Conservation (phyloP, 2,888 invertebrate genomes). For the Thecocarcelia acutangulata region DNA sequence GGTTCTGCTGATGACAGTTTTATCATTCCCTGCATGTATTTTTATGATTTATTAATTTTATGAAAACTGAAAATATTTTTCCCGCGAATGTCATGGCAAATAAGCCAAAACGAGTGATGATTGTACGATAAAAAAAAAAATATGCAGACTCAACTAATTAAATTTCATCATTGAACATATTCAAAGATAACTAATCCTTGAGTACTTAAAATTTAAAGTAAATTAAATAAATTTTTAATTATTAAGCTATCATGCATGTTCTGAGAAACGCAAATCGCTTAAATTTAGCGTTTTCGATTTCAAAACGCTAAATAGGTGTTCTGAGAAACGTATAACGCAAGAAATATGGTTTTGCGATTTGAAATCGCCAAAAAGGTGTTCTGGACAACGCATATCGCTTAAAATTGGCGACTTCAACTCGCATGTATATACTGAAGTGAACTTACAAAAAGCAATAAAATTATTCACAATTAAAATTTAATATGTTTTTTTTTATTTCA, state of each 20-base stretch:
- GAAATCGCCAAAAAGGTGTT: too few species aligned
- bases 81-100: slow-evolving; percentile 39
- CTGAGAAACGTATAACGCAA: too few species aligned
- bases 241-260: neutral
- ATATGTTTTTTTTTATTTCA: too few species aligned
- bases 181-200: neutral
- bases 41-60: slow-evolving; percentile 64
- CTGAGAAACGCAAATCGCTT: too few species aligned
- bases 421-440: too few species aligned
- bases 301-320: too few species aligned
- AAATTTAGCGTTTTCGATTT: too few species aligned
- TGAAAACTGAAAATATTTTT: slow-evolving; percentile 39
- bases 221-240: slow-evolving; percentile 10
- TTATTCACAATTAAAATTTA: too few species aligned
- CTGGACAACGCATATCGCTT: too few species aligned
- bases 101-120: slow-evolving; percentile 37
- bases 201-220: slow-evolving; percentile 17
- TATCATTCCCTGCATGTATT: slow-evolving; percentile 59
- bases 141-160: slow-evolving; percentile 36
- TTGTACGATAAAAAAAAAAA: neutral
- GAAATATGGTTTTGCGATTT: too few species aligned
- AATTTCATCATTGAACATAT: slow-evolving; percentile 1
- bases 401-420: too few species aligned
- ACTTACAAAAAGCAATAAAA: too few species aligned
- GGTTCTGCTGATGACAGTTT: slow-evolving; percentile 67